Percentiles rank a stretch among this genome's conserved stretches.
phyloP scores from a whole-genome alignment of 2,113 vertebrate species.

The Picathartes gymnocephalus region DNA sequence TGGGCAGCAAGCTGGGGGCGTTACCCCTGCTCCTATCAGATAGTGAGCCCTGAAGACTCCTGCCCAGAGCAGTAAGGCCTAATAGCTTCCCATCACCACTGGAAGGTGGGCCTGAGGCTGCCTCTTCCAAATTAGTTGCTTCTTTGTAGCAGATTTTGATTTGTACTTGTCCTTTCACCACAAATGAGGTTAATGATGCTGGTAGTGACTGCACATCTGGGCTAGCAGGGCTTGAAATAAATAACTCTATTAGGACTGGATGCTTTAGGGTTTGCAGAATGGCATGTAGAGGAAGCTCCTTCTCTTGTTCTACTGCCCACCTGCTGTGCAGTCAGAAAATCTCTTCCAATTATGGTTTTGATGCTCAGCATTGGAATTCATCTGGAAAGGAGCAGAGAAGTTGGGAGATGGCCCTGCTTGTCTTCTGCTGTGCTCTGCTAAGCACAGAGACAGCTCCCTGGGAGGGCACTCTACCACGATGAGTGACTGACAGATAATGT shows the following conservation, averaged over 20 bases:
- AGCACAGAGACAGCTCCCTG: neutral
- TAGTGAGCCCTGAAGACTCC: neutral
- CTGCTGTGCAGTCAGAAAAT: neutral
- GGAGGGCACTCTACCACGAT: neutral
- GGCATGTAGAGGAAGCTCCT: neutral
- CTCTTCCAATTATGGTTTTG: neutral
- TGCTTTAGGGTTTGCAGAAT: neutral
- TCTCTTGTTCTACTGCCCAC: neutral
- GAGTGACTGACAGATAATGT: neutral
- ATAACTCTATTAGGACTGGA: slow-evolving; percentile 28
- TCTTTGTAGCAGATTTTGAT: slow-evolving; percentile 7
- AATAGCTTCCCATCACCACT: neutral
- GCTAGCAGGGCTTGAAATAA: slow-evolving; percentile 23
- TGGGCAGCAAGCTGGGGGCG: neutral
- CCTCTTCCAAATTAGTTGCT: slow-evolving; percentile 7
- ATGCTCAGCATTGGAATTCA: neutral
- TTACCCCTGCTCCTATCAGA: neutral
- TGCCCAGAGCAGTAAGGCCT: neutral
- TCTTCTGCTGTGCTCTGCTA: neutral
- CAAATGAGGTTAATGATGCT: slow-evolving; percentile 40
- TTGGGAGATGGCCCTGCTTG: neutral
- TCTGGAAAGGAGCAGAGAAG: slow-evolving; percentile 14
- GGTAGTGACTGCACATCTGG: slow-evolving; percentile 4
- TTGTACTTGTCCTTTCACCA: neutral
- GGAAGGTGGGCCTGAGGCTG: neutral